Evolutionary conservation across 2,113 vertebrate genomes (phyloP).

Genomic region (Sorex fumeus): DNA sequence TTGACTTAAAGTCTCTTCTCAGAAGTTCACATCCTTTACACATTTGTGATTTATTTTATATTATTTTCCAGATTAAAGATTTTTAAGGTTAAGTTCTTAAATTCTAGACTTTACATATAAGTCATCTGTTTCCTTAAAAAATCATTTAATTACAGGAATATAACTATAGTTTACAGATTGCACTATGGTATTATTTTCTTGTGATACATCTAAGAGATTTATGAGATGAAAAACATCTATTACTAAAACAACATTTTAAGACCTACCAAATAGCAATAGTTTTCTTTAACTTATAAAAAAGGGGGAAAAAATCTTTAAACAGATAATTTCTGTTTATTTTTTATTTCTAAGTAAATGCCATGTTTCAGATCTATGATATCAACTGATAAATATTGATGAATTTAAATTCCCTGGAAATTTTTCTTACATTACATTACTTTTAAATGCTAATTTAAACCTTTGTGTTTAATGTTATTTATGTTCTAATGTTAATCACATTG

Average conservation of each 20-base stretch:
- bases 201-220: neutral
- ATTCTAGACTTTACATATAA: neutral
- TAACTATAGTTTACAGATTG: neutral
- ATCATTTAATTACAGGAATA: neutral
- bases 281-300: neutral
- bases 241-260: neutral
- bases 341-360: constrained; percentile 1
- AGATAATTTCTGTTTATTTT: neutral
- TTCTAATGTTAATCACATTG: constrained; percentile 5
- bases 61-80: neutral
- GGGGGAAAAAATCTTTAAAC: neutral
- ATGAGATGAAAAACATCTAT: neutral
- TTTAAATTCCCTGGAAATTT: constrained; percentile 3
- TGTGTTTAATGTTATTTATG: constrained; percentile 19
- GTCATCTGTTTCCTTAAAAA: neutral
- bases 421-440: constrained; percentile 40
- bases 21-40: constrained; percentile 8
- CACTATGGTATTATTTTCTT: neutral
- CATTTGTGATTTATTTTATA: neutral
- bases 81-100: neutral
- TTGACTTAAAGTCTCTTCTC: neutral
- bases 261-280: neutral
- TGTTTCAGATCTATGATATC: neutral
- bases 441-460: neutral
- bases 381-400: constrained; percentile 38